Evolutionary conservation across 2,113 vertebrate species (phyloP).

Genomic region (Poecile atricapillus): DNA sequence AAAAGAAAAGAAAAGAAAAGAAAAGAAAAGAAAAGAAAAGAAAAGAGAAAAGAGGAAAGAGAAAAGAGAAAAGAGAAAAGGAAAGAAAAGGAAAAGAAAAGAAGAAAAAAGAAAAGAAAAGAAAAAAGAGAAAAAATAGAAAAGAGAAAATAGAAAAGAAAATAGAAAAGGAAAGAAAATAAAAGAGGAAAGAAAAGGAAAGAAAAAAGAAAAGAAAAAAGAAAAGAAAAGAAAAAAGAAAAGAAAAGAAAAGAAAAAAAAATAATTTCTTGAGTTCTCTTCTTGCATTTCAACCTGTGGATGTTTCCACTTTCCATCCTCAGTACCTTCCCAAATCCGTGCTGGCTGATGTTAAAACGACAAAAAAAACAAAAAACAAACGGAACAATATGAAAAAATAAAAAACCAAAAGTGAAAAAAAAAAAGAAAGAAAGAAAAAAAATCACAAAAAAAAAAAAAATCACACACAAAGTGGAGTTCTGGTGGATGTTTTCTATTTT

Average conservation of each 20-base stretch:
- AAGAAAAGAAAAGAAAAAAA: fast-evolving
- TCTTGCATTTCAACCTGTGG: neutral
- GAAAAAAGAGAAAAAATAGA: too few relatives aligned
- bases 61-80: too few relatives aligned
- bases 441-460: too few relatives aligned
- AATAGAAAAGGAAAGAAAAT: too few relatives aligned
- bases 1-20: too few relatives aligned
- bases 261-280: fast-evolving
- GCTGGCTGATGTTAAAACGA: neutral
- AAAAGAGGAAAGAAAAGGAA: too few relatives aligned
- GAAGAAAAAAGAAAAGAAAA: neutral
- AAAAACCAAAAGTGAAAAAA: neutral
- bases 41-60: too few relatives aligned
- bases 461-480: neutral
- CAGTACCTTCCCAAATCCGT: neutral
- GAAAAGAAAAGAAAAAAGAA: too few relatives aligned
- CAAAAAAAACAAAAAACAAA: neutral
- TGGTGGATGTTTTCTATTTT: neutral
- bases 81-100: too few relatives aligned
- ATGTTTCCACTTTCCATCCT: neutral
- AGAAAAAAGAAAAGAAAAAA: fast-evolving
- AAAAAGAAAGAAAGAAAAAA: too few relatives aligned
- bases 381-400: neutral
- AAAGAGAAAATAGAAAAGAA: too few relatives aligned
- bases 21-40: too few relatives aligned